phyloP scores from a whole-genome alignment of 2,113 vertebrate species.

The Sinocyclocheilus anophthalmus region DNA sequence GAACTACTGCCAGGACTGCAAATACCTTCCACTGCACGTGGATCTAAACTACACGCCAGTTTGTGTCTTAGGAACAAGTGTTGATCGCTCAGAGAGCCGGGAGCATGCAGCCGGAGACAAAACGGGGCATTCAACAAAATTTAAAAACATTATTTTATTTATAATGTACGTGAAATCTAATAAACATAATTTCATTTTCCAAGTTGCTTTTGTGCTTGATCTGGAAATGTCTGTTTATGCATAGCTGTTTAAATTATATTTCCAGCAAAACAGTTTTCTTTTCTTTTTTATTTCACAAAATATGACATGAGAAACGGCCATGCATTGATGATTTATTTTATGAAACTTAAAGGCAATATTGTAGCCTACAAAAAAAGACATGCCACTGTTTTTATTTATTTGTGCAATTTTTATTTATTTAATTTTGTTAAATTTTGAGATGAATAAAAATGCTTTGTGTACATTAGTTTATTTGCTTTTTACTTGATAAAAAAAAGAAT shows the following conservation, averaged over 20 bases:
- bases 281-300: background rate
- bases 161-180: slow-evolving; percentile 2
- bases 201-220: background rate
- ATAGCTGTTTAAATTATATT: background rate
- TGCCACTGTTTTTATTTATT: background rate
- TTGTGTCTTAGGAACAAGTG: slow-evolving; percentile 48
- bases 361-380: background rate
- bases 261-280: background rate
- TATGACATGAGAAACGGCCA: background rate
- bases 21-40: background rate
- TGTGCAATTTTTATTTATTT: no score
- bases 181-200: background rate
- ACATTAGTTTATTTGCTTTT: background rate
- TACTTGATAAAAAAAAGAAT: no score
- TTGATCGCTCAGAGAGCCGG: background rate
- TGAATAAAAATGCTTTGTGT: background rate
- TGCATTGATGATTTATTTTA: background rate
- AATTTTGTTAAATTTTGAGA: background rate
- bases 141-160: background rate
- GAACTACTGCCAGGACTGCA: slow-evolving; percentile 45
- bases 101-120: background rate
- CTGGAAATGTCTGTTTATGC: background rate
- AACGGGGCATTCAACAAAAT: background rate
- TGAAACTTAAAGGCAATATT: background rate
- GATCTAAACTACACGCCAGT: slow-evolving; percentile 45